These are phyloP conservation scores for Sarcophaga peregrina DNA, from an alignment of 1,140 invertebrate species.

Conservation along the genomic window DNA sequence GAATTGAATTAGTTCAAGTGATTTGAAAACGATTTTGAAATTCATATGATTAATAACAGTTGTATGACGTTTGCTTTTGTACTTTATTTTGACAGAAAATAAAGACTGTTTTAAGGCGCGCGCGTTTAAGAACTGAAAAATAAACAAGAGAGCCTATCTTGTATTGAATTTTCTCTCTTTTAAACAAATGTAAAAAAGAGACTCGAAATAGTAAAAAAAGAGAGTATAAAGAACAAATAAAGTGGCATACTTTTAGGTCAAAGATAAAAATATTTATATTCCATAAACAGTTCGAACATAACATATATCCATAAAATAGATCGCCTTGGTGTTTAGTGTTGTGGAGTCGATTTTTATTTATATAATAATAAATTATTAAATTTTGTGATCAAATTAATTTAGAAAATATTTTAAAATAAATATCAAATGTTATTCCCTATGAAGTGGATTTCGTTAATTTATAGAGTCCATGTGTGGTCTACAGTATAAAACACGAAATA, in stretches of 20 bases:
- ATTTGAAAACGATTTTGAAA: neutral
- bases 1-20: neutral
- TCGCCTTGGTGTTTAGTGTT: neutral
- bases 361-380: neutral
- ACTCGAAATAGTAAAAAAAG: neutral
- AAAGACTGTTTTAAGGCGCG: slow-evolving; percentile 18
- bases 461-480: slow-evolving; percentile 73
- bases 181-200: neutral
- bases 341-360: neutral
- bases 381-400: too few species aligned
- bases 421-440: slow-evolving; percentile 26
- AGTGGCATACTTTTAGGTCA: slow-evolving; percentile 29
- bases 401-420: neutral
- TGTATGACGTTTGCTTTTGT: slow-evolving; percentile 9
- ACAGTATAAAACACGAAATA: slow-evolving; percentile 93
- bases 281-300: neutral
- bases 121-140: slow-evolving; percentile 2
- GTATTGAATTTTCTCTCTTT: neutral
- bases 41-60: slow-evolving; percentile 26
- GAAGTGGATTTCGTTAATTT: neutral
- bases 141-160: neutral
- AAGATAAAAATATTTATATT: neutral
- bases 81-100: neutral
- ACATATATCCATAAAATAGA: too few species aligned
- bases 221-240: neutral